phyloP scores from a whole-genome alignment of 2,888 invertebrate genomes.

The Microplitis deprimator region DNA sequence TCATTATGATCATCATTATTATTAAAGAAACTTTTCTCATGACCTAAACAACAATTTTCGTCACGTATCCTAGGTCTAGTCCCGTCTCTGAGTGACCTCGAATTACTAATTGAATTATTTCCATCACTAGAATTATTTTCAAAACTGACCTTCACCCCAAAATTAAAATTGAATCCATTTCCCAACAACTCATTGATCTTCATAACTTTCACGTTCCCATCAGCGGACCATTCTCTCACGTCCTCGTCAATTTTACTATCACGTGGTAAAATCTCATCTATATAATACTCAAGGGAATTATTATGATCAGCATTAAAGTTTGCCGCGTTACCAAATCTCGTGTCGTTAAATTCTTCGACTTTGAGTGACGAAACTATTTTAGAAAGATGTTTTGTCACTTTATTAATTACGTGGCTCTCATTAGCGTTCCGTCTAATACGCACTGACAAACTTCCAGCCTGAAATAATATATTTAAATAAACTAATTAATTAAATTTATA shows the following conservation, averaged over 20 bases:
- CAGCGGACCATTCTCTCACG: constrained; percentile 33
- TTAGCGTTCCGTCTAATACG: constrained; percentile 76
- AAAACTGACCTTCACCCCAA: constrained; percentile 28
- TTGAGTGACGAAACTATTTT: constrained; percentile 74
- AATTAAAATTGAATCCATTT: constrained; percentile 31
- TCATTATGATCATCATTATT: constrained; percentile 15
- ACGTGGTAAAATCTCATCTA: constrained; percentile 55
- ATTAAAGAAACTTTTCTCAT: background rate
- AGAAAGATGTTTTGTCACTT: constrained; percentile 75
- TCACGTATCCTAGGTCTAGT: constrained; percentile 5
- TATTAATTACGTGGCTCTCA: constrained; percentile 76
- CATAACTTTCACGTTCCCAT: constrained; percentile 36
- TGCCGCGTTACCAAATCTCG: constrained; percentile 20
- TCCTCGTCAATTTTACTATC: constrained; percentile 16
- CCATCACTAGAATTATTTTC: constrained; percentile 4
- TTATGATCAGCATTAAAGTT: constrained; percentile 21
- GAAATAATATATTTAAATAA: background rate
- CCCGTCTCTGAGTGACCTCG: background rate
- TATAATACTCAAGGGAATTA: constrained; percentile 56
- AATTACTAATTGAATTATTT: background rate
- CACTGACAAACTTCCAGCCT: constrained; percentile 76
- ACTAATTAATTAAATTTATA: too few species aligned
- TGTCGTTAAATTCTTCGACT: constrained; percentile 72
- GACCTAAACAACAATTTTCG: background rate
- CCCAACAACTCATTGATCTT: constrained; percentile 49